Percentiles rank a stretch among this genome's conserved stretches.
Conservation (phyloP, 2,113 vertebrate species). For the Tyrannus savana region DNA sequence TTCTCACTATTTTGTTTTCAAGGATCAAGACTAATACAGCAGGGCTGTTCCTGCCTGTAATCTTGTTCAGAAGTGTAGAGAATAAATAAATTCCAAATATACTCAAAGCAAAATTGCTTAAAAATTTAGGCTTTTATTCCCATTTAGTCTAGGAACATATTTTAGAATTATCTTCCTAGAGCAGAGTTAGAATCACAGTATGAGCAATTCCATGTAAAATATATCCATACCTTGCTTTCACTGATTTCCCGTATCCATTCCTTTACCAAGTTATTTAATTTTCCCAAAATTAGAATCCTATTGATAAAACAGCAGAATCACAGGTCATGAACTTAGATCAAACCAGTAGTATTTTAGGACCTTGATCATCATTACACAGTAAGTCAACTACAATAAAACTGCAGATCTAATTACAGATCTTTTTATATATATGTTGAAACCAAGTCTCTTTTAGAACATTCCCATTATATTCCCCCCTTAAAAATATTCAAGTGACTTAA, state of each 20-base stretch:
- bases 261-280: constrained; percentile 87
- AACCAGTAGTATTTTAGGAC: background rate
- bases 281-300: constrained; percentile 89
- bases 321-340: background rate
- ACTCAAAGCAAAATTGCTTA: background rate
- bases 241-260: constrained; percentile 91
- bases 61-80: background rate
- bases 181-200: background rate
- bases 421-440: background rate
- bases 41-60: accelerated
- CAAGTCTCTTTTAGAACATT: background rate
- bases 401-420: background rate
- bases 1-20: background rate
- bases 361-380: background rate
- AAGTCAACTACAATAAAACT: background rate
- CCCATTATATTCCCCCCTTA: background rate
- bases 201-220: background rate
- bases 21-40: background rate
- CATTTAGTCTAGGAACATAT: background rate
- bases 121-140: background rate
- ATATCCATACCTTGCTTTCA: constrained; percentile 83
- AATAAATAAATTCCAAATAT: background rate
- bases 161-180: background rate
- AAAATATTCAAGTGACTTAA: background rate
- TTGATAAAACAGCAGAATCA: constrained; percentile 55